phyloP scores from a whole-genome alignment of 2,888 invertebrate species.

The Temnothorax rugatulus region DNA sequence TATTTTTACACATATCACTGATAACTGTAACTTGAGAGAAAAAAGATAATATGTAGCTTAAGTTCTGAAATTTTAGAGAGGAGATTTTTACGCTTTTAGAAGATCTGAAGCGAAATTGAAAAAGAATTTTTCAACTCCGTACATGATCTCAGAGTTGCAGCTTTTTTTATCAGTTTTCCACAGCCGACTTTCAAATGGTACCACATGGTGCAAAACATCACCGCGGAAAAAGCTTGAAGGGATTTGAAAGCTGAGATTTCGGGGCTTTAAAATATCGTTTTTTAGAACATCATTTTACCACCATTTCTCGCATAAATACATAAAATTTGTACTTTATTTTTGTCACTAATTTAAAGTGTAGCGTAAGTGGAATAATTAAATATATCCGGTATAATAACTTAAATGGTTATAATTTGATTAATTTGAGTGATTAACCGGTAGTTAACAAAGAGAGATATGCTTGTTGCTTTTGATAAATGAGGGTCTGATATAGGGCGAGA shows the following conservation, averaged over 20 bases:
- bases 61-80: conserved; percentile 1
- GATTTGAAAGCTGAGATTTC: conserved; percentile 28
- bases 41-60: neutral
- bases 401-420: neutral
- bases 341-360: neutral
- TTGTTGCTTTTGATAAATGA: neutral
- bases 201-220: conserved; percentile 16
- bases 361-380: neutral
- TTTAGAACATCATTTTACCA: neutral
- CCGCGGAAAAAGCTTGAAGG: conserved; percentile 24
- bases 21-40: neutral
- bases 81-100: neutral
- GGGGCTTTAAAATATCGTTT: conserved; percentile 8
- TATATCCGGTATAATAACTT: neutral
- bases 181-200: conserved; percentile 2
- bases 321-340: neutral
- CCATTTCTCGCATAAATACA: neutral
- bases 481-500: neutral
- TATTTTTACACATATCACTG: neutral
- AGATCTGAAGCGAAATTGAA: neutral
- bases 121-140: conserved; percentile 16
- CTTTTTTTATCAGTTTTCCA: conserved; percentile 5
- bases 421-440: neutral
- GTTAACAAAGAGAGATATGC: neutral
- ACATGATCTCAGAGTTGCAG: conserved; percentile 4